A percentile compares a stretch with the other conserved stretches of the same genome.
These are phyloP conservation scores for Hylomyscus alleni DNA, from an alignment of 2,797 vertebrate genomes.

Conservation along the genomic window DNA sequence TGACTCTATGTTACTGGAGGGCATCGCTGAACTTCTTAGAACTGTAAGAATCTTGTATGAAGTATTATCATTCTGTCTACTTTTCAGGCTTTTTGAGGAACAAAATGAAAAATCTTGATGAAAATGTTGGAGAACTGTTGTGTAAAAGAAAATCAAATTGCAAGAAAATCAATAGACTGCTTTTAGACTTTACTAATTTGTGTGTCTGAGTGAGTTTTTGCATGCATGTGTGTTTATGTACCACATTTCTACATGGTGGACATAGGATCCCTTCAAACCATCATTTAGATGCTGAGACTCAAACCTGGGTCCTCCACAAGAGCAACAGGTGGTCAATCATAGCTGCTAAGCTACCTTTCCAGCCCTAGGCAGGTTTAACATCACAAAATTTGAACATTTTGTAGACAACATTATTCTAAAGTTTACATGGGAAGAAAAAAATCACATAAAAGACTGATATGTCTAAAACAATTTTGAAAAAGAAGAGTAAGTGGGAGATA, in stretches of 20 bases:
- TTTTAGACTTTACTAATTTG: neutral
- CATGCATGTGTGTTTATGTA: neutral
- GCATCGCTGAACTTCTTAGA: neutral
- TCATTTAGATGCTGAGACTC: neutral
- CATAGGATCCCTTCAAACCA: neutral
- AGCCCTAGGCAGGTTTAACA: neutral
- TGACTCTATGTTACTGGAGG: neutral
- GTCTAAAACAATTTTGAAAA: slow-evolving; percentile 22
- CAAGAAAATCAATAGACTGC: neutral
- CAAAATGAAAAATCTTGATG: neutral
- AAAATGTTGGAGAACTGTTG: neutral
- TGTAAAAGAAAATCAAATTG: neutral
- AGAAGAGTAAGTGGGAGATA: neutral
- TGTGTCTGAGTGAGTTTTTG: neutral
- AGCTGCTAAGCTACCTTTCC: neutral
- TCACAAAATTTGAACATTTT: slow-evolving; percentile 4
- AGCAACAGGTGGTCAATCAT: neutral
- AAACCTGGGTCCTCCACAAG: neutral
- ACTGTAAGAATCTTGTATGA: neutral
- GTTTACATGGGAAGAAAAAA: neutral
- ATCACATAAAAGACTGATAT: neutral
- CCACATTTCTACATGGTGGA: neutral
- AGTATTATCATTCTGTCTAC: neutral
- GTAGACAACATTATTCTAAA: slow-evolving; percentile 32
- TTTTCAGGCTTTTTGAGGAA: neutral